Conservation (phyloP, 2,888 invertebrate species). For the Hesperia comma region DNA sequence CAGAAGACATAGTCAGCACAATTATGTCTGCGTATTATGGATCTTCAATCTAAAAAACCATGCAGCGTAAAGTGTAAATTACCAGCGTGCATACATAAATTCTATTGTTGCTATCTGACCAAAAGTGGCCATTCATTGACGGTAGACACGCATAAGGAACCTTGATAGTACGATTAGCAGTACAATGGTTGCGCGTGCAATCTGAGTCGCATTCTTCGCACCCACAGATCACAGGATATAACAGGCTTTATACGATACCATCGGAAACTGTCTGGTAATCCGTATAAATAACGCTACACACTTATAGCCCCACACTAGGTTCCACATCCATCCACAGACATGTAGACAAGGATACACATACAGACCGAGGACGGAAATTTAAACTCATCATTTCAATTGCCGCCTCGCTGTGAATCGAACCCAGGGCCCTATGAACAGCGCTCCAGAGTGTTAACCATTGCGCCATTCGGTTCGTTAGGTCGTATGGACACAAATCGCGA, state of each 20-base stretch:
- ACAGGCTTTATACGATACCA: conserved; percentile 1
- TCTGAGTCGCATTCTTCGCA: conserved; percentile 29
- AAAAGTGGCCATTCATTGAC: conserved; percentile 31
- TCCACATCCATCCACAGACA: no score
- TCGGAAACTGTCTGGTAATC: not conserved
- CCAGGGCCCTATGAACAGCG: no score
- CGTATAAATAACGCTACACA: no score
- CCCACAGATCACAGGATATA: conserved; percentile 15
- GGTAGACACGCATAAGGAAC: conserved; percentile 32
- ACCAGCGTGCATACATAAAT: conserved; percentile 21
- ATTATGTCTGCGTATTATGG: not conserved
- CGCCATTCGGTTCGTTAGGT: no score
- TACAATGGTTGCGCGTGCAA: conserved; percentile 33
- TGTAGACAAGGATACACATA: no score
- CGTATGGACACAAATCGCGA: not conserved
- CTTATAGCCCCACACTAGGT: no score
- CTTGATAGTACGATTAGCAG: conserved; percentile 39
- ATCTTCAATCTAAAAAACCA: conserved; percentile 1
- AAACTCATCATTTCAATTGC: no score
- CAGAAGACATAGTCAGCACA: no score
- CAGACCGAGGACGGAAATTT: no score
- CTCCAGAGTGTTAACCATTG: no score
- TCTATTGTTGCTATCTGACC: conserved; percentile 19
- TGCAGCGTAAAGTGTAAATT: conserved; percentile 23
- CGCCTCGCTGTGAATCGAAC: no score